Base-by-base conservation (phyloP, 1,140 invertebrate genomes). In the Sipha flava region DNA sequence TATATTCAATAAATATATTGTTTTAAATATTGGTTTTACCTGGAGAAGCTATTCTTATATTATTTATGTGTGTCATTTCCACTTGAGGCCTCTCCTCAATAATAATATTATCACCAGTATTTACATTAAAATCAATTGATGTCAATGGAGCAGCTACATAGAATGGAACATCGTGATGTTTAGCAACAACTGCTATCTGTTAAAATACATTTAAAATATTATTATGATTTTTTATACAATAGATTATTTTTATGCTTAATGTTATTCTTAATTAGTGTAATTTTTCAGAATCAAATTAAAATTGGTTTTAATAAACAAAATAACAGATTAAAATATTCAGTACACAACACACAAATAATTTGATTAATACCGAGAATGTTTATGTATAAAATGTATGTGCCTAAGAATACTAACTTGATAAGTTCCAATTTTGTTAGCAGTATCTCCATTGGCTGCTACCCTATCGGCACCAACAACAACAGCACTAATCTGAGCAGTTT, bases 381-480 rank as follows among this genome's bases (percentile, higher is more conserved):
- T n/a, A n/a, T n/a, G n/a, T n/a, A n/a, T n/a, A n/a, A n/a, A n/a
- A n/a, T 40, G 37, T 40, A 6, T 6, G 10, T 10, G 10, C 37
- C 4, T 29, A 57, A 43, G 52, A 43, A 66, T 49, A 43, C 64
- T 82, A 85, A 91, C 90, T 84, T 96, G 95, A 86, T 98, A 99
- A 23, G 98, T 99, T 81, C 98, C 98, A 85, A 99, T 98, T 91
- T 99, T 99, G 85, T 99, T 99, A 1, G 97, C 98, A 2, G 97
- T 99, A 85, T 99, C 98, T 2, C 98, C 98, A 87, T 99, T 99
- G 1, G 91, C 89, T 18, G 93, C 95, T 34, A 98, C 94, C 84
- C 95, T 89, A 86, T 98, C 95, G 34, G 95, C 95, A 29, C 95
- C 95, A 47, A 95, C 93, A 57, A 95, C 89, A 18, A 95, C 92